Evolutionary conservation across 1,140 invertebrate genomes (phyloP).

Genomic region (Arion vulgaris): DNA sequence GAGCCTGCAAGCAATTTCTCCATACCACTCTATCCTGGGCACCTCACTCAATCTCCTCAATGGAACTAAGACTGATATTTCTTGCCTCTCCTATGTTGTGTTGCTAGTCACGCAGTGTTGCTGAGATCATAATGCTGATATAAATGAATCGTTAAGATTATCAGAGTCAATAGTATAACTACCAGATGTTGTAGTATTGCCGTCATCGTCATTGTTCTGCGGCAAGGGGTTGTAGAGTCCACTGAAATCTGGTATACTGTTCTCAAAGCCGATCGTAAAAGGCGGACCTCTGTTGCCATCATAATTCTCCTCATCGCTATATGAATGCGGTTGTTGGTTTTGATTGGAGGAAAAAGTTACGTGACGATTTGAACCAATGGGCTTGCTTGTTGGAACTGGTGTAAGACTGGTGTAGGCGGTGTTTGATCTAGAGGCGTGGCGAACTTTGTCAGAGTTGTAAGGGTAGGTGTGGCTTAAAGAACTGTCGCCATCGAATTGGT

Average conservation of each 20-base stretch:
- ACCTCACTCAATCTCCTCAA: too few relatives aligned
- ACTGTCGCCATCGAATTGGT: neutral
- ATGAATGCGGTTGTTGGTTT: neutral
- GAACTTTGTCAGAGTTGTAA: constrained; percentile 21
- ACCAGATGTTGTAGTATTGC: constrained; percentile 47
- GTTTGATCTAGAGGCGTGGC: neutral
- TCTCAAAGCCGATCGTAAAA: constrained; percentile 32
- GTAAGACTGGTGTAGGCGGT: constrained; percentile 23
- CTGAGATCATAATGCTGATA: constrained; percentile 31
- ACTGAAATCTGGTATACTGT: constrained; percentile 27
- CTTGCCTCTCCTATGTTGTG: too few relatives aligned
- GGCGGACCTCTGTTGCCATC: neutral
- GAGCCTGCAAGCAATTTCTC: too few relatives aligned
- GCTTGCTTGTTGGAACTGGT: constrained; percentile 3
- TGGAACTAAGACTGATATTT: too few relatives aligned
- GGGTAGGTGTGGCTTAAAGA: constrained; percentile 14
- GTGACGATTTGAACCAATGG: constrained; percentile 18
- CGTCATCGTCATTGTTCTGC: constrained; percentile 39
- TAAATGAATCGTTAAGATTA: constrained; percentile 40
- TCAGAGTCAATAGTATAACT: constrained; percentile 46
- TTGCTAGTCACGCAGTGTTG: too few relatives aligned
- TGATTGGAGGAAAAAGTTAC: constrained; percentile 29
- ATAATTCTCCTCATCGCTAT: neutral
- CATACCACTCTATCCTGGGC: too few relatives aligned
- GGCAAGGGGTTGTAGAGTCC: constrained; percentile 38